Base-by-base conservation (phyloP, 1,140 invertebrate species). In the Drosophila trapezifrons region DNA sequence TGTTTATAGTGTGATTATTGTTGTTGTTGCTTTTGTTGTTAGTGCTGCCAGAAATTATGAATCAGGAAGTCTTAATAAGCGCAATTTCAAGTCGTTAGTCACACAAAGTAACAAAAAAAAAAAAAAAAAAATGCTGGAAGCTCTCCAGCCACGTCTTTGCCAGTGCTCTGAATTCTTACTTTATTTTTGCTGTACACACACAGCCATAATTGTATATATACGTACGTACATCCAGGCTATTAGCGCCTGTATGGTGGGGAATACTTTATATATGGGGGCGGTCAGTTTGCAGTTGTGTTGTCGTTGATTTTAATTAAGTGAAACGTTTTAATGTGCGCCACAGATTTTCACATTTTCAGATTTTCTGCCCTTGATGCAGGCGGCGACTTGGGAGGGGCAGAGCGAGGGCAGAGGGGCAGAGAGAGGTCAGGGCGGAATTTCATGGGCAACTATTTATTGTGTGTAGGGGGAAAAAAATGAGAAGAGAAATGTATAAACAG, bases 61-160 rank as follows among this genome's bases (percentile, higher is more conserved):
- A 90, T 90, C 86, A 90, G 86, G 86, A 90, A 90, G 86, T 90
- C 86, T 90, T 90, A 90, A 90, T 90, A 90, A 90, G 82, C 82
- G 81, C 86, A 90, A 90, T 90, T 90, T 90, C 70, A 85, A 79
- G 80, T 90, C 82, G 82, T 90, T 90, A 90, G 82, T 90, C 78
- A 79, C 70, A 78, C 70, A 80, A 64, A 71, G 63, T 69, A 77
- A 60, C 18, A 51, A 59, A 20, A 43, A 9, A 9, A 56, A 32
- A 22, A 51, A 43, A 17, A 27, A 59, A 35, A 71, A 72, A 63
- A 51, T 71, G 43, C 67, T 71, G 75, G 43, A 72, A 76, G 72
- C 64, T 58, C 66, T 71, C 76, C 43, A 65, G 71, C 58, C 66
- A 78, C 69, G 63, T 82, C 74, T 82, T 78, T 55, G 64, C 35